Conservation (phyloP, 2,888 invertebrate species). For the Eupithecia vulgata region DNA sequence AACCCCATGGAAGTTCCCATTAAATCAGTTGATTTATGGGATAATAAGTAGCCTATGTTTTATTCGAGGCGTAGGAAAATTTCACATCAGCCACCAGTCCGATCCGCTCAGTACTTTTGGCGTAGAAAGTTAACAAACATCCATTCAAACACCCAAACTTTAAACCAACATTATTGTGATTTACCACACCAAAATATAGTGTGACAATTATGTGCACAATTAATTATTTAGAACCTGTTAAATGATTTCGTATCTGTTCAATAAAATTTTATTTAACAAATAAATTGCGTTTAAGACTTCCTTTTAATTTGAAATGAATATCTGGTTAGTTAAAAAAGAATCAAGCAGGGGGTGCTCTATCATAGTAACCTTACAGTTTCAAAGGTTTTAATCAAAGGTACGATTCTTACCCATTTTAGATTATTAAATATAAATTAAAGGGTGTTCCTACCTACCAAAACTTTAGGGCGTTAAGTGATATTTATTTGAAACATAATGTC, state of each 20-base stretch:
- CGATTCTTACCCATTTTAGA: neutral
- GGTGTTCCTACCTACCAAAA: neutral
- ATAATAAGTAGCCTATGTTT: too few species aligned
- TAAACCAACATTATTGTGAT: too few species aligned
- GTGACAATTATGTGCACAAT: neutral
- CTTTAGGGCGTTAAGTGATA: neutral
- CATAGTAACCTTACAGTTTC: neutral
- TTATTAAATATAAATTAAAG: neutral
- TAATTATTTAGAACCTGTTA: neutral
- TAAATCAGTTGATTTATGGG: too few species aligned
- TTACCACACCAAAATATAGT: neutral
- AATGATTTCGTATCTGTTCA: neutral
- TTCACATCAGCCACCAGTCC: too few species aligned
- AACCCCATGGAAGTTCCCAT: too few species aligned
- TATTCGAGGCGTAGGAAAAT: too few species aligned
- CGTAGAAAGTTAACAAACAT: too few species aligned
- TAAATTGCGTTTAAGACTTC: neutral
- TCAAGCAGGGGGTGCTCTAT: neutral
- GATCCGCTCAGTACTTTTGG: too few species aligned
- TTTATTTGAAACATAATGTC: slow-evolving; percentile 6
- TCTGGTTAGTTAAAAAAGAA: neutral
- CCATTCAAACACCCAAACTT: too few species aligned
- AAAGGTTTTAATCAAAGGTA: neutral
- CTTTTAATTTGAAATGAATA: neutral
- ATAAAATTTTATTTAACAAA: too few species aligned